Percentiles rank a stretch among this genome's conserved stretches.
phyloP scores from a whole-genome alignment of 92 coral and sea anemone genomes.

The Galaxea fascicularis region DNA sequence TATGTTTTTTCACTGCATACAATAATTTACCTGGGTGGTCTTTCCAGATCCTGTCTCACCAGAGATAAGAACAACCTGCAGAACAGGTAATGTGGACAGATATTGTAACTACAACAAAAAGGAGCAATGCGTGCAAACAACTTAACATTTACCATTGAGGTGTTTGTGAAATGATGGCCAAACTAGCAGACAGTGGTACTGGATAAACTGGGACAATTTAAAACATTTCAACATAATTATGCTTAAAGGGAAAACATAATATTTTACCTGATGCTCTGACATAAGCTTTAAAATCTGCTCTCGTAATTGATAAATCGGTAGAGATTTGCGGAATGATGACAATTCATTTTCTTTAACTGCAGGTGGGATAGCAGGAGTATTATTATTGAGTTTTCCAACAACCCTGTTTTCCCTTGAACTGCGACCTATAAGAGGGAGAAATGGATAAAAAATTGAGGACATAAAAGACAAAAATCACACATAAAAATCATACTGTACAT shows the following conservation, averaged over 20 bases:
- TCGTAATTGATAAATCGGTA: conserved; percentile 82
- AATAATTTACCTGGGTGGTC: conserved; percentile 87
- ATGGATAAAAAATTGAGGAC: no score
- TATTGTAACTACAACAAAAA: background rate
- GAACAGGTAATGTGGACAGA: background rate
- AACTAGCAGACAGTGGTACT: no score
- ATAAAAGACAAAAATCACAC: background rate
- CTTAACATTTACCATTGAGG: no score
- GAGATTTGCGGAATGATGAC: conserved; percentile 80
- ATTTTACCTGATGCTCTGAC: conserved; percentile 82
- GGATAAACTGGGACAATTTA: no score
- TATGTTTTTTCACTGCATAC: background rate
- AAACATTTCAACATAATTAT: background rate
- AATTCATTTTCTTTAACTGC: conserved; percentile 75
- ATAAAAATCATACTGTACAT: no score
- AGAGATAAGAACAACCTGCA: conserved; percentile 90
- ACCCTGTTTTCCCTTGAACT: conserved; percentile 72
- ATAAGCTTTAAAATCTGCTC: conserved; percentile 76
- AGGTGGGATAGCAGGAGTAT: conserved; percentile 83
- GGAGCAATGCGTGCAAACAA: background rate
- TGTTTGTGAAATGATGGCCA: no score
- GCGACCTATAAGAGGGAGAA: conserved; percentile 11
- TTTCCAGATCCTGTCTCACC: conserved; percentile 99
- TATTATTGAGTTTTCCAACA: conserved; percentile 79
- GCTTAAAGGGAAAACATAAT: background rate